phyloP scores from a whole-genome alignment of 2,113 vertebrate genomes.

The Xenopus borealis region DNA sequence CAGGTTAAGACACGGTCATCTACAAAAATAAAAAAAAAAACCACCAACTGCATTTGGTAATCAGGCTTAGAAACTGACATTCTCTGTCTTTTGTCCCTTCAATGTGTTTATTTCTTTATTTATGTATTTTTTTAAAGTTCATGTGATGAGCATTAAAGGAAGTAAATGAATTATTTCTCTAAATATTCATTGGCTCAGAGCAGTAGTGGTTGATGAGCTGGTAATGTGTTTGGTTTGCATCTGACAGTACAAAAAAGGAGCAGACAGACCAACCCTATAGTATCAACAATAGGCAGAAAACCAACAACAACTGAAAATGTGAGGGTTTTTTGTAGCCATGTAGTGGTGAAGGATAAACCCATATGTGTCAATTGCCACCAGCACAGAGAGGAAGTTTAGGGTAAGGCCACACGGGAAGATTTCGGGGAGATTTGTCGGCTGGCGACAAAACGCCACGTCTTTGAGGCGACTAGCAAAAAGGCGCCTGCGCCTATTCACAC shows the following conservation, averaged over 20 bases:
- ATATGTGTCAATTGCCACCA: no score
- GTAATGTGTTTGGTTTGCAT: constrained; percentile 51
- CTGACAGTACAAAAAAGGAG: constrained; percentile 51
- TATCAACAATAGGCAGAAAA: constrained; percentile 36
- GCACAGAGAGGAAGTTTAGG: no score
- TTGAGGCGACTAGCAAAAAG: no score
- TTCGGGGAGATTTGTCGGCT: no score
- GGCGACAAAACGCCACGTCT: no score
- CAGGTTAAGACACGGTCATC: constrained; percentile 62
- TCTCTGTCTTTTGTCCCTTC: constrained; percentile 56
- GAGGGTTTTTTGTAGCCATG: constrained; percentile 2
- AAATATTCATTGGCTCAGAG: constrained; percentile 53
- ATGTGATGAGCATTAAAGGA: constrained; percentile 62
- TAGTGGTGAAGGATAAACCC: constrained; percentile 7
- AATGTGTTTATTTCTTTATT: constrained; percentile 63
- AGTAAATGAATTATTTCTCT: constrained; percentile 61
- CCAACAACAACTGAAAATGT: constrained; percentile 23
- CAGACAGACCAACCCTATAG: constrained; percentile 53
- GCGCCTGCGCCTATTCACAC: no score
- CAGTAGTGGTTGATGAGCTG: constrained; percentile 48
- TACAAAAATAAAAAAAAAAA: constrained; percentile 48
- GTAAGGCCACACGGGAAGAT: no score
- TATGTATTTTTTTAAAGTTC: constrained; percentile 67
- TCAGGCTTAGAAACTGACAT: constrained; percentile 59
- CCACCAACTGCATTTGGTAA: constrained; percentile 55